A percentile compares a stretch with the other conserved stretches of the same genome.
phyloP scores from a whole-genome alignment of 2,113 vertebrate species.

The Heterochromis multidens region DNA sequence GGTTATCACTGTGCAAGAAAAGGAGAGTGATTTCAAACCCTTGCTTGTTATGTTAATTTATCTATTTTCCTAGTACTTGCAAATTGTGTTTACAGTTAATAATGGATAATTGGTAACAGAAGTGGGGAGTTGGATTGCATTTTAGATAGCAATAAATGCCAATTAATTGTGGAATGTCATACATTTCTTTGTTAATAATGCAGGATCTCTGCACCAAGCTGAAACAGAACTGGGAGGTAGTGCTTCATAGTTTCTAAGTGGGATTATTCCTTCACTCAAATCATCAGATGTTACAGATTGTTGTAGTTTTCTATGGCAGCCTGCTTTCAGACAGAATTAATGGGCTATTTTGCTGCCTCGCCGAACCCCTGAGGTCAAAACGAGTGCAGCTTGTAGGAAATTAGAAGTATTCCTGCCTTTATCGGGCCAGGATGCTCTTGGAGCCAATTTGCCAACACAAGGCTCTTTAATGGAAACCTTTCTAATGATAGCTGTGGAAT shows the following conservation, averaged over 20 bases:
- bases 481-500: slow-evolving; percentile 71
- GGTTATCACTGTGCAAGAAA: not conserved
- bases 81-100: slow-evolving; percentile 16
- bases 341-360: slow-evolving; percentile 53
- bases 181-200: slow-evolving; percentile 56
- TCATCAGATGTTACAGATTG: slow-evolving; percentile 36
- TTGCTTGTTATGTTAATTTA: not conserved
- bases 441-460: slow-evolving; percentile 66
- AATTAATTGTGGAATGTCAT: slow-evolving; percentile 33
- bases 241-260: slow-evolving; percentile 35
- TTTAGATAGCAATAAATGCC: not conserved
- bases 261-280: slow-evolving; percentile 33
- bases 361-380: slow-evolving; percentile 59
- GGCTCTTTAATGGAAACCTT: slow-evolving; percentile 60
- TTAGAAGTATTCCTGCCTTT: slow-evolving; percentile 65
- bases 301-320: slow-evolving; percentile 36
- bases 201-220: slow-evolving; percentile 12
- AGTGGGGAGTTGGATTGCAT: not conserved
- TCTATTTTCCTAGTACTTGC: not conserved
- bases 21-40: not conserved
- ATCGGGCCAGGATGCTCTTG: slow-evolving; percentile 52
- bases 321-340: slow-evolving; percentile 61
- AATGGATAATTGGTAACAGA: slow-evolving; percentile 2
- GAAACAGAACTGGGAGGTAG: slow-evolving; percentile 9
- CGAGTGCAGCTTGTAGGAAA: slow-evolving; percentile 57